Conservation (phyloP, 2,888 invertebrate genomes). For the Scaptomyza parva region DNA sequence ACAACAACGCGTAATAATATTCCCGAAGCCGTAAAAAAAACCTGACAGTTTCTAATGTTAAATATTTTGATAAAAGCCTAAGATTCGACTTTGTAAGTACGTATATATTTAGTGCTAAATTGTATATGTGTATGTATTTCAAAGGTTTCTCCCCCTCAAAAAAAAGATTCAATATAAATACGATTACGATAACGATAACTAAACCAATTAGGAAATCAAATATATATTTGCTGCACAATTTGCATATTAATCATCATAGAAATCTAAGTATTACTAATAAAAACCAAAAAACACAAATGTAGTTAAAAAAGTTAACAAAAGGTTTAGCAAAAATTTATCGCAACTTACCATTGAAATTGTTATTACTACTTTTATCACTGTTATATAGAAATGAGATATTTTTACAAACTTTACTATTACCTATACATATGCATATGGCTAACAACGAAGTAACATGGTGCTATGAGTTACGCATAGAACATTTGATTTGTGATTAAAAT, state of each 20-base stretch:
- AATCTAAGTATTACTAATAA: slow-evolving; percentile 26
- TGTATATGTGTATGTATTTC: slow-evolving; percentile 68
- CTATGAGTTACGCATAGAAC: slow-evolving; percentile 72
- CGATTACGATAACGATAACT: slow-evolving; percentile 33
- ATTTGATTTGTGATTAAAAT: slow-evolving; percentile 29
- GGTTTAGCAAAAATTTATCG: slow-evolving; percentile 24
- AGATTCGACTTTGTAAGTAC: slow-evolving; percentile 38
- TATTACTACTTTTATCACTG: slow-evolving; percentile 43
- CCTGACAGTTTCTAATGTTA: slow-evolving; percentile 35
- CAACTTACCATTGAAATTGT: slow-evolving; percentile 47
- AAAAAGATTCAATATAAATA: slow-evolving; percentile 40
- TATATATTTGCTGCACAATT: slow-evolving; percentile 49
- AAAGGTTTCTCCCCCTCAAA: slow-evolving; percentile 67
- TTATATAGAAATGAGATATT: slow-evolving; percentile 27
- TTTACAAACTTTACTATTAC: slow-evolving; percentile 25
- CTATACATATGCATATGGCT: slow-evolving; percentile 50
- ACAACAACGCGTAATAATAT: slow-evolving; percentile 37
- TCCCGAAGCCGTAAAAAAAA: slow-evolving; percentile 9
- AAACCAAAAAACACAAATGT: slow-evolving; percentile 13
- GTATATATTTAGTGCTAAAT: slow-evolving; percentile 49
- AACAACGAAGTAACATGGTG: slow-evolving; percentile 80
- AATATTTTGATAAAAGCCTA: slow-evolving; percentile 37
- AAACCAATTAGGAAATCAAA: slow-evolving; percentile 16
- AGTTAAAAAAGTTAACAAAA: slow-evolving; percentile 42
- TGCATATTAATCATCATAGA: slow-evolving; percentile 53